phyloP scores from a whole-genome alignment of 2,888 invertebrate genomes.

The Pseudococcus jackbeardsleyi region DNA sequence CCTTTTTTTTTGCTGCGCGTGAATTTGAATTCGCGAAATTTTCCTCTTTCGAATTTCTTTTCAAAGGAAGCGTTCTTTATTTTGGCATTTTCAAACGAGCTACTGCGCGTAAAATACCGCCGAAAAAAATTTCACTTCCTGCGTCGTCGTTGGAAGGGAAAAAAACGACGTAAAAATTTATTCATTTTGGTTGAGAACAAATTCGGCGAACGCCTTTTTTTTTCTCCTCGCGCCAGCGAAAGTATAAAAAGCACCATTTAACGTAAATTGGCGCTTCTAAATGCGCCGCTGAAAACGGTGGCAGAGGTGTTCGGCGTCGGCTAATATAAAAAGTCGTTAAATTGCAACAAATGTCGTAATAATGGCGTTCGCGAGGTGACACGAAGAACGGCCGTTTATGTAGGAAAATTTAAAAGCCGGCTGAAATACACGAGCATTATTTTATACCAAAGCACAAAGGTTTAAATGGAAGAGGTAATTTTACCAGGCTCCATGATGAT shows the following conservation, averaged over 20 bases:
- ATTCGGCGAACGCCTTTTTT: neutral
- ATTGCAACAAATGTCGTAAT: constrained; percentile 55
- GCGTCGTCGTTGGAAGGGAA: neutral
- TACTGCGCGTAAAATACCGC: neutral
- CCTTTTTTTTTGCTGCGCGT: neutral
- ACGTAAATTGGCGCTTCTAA: constrained; percentile 23
- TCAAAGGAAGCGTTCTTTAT: constrained; percentile 1
- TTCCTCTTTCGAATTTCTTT: neutral
- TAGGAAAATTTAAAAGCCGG: constrained; percentile 1
- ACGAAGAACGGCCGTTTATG: neutral
- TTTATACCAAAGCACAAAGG: neutral
- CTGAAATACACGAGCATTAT: neutral
- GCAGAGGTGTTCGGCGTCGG: neutral
- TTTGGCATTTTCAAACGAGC: constrained; percentile 19
- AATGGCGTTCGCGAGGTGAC: neutral
- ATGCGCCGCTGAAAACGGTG: neutral
- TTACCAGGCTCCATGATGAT: neutral
- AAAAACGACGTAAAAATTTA: constrained; percentile 11
- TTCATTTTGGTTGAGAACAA: neutral
- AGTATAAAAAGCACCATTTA: constrained; percentile 7
- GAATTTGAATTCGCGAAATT: neutral
- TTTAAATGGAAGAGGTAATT: neutral
- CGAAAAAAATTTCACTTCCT: constrained; percentile 34
- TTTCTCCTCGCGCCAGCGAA: neutral
- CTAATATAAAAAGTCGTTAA: constrained; percentile 52